These are phyloP conservation scores for Spilosoma lubricipeda DNA, from an alignment of 2,888 invertebrate species.

Conservation along the genomic window DNA sequence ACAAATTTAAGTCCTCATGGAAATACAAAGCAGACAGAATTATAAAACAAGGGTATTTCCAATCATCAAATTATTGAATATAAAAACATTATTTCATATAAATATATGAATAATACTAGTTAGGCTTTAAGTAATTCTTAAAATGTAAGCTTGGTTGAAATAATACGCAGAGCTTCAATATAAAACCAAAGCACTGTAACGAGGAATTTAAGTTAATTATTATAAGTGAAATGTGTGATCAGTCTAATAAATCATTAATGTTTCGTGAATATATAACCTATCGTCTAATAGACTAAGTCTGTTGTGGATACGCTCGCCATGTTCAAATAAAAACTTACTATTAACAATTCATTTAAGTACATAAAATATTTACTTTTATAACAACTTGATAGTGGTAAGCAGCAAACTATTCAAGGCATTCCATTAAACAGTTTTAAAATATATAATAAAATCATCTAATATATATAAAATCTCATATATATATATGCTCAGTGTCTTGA, in stretches of 20 bases:
- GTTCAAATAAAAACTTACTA: not conserved
- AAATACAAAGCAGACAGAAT: slow-evolving; percentile 4
- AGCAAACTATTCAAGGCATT: not conserved
- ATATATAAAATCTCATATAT: no score
- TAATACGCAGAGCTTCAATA: not conserved
- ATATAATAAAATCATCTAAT: no score
- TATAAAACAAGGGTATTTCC: not conserved
- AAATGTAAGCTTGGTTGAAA: not conserved
- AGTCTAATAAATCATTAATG: not conserved
- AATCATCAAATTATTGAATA: not conserved
- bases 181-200: not conserved
- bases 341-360: not conserved
- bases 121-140: not conserved
- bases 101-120: not conserved
- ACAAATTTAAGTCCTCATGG: slow-evolving; percentile 5
- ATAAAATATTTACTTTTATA: not conserved
- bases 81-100: not conserved
- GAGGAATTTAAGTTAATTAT: not conserved
- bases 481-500: not conserved
- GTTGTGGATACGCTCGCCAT: no score
- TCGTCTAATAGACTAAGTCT: not conserved
- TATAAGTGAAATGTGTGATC: not conserved
- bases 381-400: not conserved
- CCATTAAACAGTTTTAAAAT: not conserved
- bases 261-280: not conserved